Base-by-base conservation (phyloP, 2,113 vertebrate genomes). In the Pao palembangensis region DNA sequence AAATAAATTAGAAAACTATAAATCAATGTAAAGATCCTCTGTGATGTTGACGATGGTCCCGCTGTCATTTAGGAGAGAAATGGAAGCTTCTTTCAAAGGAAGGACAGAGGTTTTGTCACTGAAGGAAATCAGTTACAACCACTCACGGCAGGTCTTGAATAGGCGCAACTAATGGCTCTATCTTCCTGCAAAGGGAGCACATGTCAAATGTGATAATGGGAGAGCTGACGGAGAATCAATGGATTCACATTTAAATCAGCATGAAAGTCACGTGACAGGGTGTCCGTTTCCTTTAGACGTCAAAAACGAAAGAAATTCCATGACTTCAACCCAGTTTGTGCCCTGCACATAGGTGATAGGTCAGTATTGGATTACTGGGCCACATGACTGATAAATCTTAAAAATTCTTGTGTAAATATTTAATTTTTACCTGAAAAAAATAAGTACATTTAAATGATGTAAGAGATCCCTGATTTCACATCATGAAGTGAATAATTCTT, bases 81-180 rank as follows among this genome's bases (percentile, higher is more conserved):
- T 13, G 52, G 51, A 38, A 38, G 34, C 1, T 12, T 12, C 2
- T 3, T 38, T 38, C 34, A 38, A 38, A 12, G 10, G 34, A 38
- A 38, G 49, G 60, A 19, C 25, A n/a, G 56, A 56, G 67, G 64
- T 63, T 42, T 67, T 46, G 68, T 72, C 73, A 56, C 73, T 5
- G 67, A 62, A 80, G 83, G 79, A 85, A 84, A 83, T 87, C 65
- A 88, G 86, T 85, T 71, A 72, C 77, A 81, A 18, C 65, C 78
- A 49, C 34, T 28, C 68, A 75, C 81, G 87, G 82, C 88, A 81
- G 64, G 47, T 71, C 48, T 51, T 82, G 82, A 82, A 71, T 56
- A 55, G 77, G 66, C 69, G 21, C 55, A 73, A 75, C 84, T 86
- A 87, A 88, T 82, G 78, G 69, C 79, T 88, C 82, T 71, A 82